A percentile compares a stretch with the other conserved stretches of the same genome.
phyloP scores from a whole-genome alignment of 2,797 vertebrate species.

The Enteromius viviparus region DNA sequence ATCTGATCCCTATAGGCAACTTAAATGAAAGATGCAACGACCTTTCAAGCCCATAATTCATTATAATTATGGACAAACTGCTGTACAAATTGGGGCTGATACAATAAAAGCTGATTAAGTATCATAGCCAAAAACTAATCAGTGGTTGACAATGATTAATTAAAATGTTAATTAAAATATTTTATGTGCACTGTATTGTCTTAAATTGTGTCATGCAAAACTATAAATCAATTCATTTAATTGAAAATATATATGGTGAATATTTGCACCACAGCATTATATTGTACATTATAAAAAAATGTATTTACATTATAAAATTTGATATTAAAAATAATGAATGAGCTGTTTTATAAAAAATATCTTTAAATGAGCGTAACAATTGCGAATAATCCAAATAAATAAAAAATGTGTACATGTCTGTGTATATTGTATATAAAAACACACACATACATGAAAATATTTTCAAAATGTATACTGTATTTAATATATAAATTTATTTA shows the following conservation, averaged over 20 bases:
- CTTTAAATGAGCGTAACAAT: too few relatives aligned
- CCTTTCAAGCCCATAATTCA: background rate
- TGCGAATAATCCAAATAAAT: too few relatives aligned
- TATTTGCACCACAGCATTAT: background rate
- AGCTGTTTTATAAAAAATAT: too few relatives aligned
- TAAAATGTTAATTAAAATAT: background rate
- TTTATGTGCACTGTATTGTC: background rate
- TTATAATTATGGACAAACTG: background rate
- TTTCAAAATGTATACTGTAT: too few relatives aligned
- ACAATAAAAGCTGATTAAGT: background rate
- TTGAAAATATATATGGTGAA: background rate
- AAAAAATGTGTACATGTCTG: too few relatives aligned
- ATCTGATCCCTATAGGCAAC: slow-evolving; percentile 8
- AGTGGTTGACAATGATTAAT: background rate
- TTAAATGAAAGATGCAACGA: background rate
- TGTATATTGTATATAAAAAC: too few relatives aligned
- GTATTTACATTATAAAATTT: background rate
- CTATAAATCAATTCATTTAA: too few relatives aligned
- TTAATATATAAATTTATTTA: background rate
- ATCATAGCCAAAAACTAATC: background rate
- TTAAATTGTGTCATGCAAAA: background rate
- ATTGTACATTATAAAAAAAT: background rate
- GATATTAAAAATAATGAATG: background rate
- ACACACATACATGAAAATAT: too few relatives aligned
- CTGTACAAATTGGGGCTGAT: background rate